Base-by-base conservation (phyloP, 2,113 vertebrate species). In the Cyprinus carpio region DNA sequence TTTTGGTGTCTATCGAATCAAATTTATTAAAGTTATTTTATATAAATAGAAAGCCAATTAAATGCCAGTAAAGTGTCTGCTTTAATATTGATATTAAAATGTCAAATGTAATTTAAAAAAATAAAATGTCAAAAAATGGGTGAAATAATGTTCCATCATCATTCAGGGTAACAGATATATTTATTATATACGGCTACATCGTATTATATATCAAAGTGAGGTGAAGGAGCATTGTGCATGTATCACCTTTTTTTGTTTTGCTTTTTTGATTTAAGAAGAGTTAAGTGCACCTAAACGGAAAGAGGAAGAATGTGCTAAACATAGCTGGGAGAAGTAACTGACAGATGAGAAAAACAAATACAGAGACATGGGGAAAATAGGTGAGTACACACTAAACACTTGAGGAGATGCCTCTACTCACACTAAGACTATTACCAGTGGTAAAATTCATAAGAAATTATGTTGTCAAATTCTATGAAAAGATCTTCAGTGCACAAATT, bases 281-380 rank as follows among this genome's bases (percentile, higher is more conserved):
- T 29, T 92, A 88, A 87, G 84, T 89, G 64, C 91, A 43, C 81
- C 89, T 92, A 89, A 92, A 96, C 87, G 93, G 84, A 94, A 46
- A 46, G 43, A 46, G 37, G 37, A 40, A 96, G 15, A 87, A 91
- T 37, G 92, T 92, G 72, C 82, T 88, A 7, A 56, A 58, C 13
- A 60, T 58, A 72, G n/a, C n/a, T n/a, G 34, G 92, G 89, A 87
- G 89, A 77, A 78, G 81, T n/a, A 93, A 93, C 87, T 92, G 87
- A 71, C 49, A 85, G 46, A 75, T 6, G 1, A 84, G 15, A 65
- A 84, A 87, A 83, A 31, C 4, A 18, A 74, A n/a, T 46, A 82
- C 84, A 23, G 58, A 64, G 46, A 75, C 71, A 27, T 27, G 8
- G 46, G 23, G 31, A 64, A 69, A 72, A 29, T 43, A 13, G 84